A percentile compares a stretch with the other conserved stretches of the same genome.
Conservation (phyloP, 2,888 invertebrate genomes). For the Xylota segnis region DNA sequence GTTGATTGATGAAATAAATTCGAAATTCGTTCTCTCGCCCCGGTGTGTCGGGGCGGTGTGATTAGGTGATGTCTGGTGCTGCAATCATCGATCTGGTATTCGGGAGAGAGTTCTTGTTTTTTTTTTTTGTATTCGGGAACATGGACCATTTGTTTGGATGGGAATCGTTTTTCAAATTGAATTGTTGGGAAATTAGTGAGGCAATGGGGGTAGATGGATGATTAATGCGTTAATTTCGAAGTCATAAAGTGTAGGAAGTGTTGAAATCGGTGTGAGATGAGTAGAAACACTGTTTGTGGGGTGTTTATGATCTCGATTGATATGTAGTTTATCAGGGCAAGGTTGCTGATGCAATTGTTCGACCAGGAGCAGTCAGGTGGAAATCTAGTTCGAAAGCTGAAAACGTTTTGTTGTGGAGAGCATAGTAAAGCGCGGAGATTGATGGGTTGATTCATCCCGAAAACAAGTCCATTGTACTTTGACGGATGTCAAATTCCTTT, state of each 20-base stretch:
- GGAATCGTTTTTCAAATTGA: constrained; percentile 32
- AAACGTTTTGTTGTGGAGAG: too few relatives aligned
- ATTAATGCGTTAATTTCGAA: constrained; percentile 41
- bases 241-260: constrained; percentile 33
- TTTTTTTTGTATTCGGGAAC: constrained; percentile 28
- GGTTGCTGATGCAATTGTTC: constrained; percentile 25
- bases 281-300: constrained; percentile 32
- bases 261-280: constrained; percentile 43
- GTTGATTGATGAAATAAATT: constrained; percentile 48
- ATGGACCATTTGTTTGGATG: constrained; percentile 43
- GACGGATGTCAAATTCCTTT: not conserved
- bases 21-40: constrained; percentile 12
- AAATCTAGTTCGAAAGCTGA: too few relatives aligned
- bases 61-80: constrained; percentile 2
- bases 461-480: not conserved
- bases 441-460: not conserved
- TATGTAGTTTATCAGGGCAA: not conserved
- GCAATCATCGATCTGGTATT: constrained; percentile 35
- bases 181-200: constrained; percentile 44
- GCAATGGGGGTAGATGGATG: constrained; percentile 40
- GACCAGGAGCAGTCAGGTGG: not conserved
- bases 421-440: too few relatives aligned
- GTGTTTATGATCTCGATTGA: constrained; percentile 12
- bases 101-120: not conserved
- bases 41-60: constrained; percentile 6